Conservation (phyloP, 2,888 invertebrate genomes). For the Tinea semifulvella region DNA sequence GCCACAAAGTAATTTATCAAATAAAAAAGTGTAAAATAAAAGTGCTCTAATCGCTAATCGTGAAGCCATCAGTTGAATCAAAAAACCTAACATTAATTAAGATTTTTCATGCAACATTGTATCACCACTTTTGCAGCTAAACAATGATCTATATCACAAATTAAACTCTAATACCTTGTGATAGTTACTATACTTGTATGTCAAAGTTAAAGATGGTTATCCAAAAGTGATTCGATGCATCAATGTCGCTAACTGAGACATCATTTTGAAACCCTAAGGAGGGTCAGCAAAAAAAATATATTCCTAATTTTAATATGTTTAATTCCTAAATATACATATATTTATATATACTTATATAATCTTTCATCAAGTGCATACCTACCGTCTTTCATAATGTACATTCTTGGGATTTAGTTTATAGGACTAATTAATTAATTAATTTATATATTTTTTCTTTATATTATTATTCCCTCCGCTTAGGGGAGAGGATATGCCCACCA, state of each 20-base stretch:
- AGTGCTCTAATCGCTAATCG: not conserved
- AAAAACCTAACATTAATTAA: constrained; percentile 6
- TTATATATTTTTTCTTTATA: no score
- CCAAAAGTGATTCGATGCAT: not conserved
- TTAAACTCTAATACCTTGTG: not conserved
- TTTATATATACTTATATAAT: no score
- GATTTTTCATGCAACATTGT: constrained; percentile 10
- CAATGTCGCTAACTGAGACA: constrained; percentile 4
- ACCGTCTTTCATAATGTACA: no score
- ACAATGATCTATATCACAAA: not conserved
- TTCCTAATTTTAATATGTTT: constrained; percentile 1
- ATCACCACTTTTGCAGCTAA: not conserved
- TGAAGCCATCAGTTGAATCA: not conserved
- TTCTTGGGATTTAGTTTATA: no score
- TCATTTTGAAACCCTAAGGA: not conserved
- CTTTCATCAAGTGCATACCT: no score
- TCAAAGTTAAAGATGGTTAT: not conserved
- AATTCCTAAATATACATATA: not conserved
- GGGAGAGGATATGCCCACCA: no score
- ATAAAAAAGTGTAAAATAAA: not conserved
- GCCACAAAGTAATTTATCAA: no score
- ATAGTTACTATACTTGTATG: not conserved
- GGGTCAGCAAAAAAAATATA: constrained; percentile 3
- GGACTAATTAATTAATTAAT: no score
- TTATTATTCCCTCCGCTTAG: no score